Conservation (phyloP, 92 coral and sea anemone species). For the Heteractis magnifica region DNA sequence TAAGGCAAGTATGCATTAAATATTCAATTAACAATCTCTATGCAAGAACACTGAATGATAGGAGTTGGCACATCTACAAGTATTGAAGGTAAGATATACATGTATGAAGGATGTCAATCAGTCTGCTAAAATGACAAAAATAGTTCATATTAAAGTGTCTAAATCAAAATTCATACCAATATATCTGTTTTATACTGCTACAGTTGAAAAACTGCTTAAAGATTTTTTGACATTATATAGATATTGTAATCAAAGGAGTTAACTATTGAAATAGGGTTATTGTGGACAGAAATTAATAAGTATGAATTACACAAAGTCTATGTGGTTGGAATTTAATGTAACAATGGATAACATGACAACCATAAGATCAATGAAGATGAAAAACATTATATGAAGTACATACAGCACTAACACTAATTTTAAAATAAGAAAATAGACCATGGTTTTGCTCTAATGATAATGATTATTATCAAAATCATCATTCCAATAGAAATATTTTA, state of each 20-base stretch:
- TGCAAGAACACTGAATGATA: background rate
- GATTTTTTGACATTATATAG: background rate
- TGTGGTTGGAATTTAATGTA: background rate
- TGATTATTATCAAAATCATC: background rate
- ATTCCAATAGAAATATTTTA: background rate
- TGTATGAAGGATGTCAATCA: background rate
- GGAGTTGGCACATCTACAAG: background rate
- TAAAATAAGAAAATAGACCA: background rate
- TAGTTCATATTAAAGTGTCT: background rate
- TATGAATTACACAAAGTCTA: background rate
- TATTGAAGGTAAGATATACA: background rate
- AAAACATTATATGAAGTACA: background rate
- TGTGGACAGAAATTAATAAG: background rate
- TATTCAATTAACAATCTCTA: background rate
- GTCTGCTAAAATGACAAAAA: background rate
- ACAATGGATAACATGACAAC: background rate
- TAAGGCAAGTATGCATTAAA: background rate
- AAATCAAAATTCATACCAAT: background rate
- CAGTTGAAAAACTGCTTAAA: background rate
- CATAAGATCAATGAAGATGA: background rate
- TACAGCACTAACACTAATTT: background rate
- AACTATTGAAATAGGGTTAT: background rate
- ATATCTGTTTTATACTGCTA: slow-evolving; percentile 11
- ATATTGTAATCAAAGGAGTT: background rate
- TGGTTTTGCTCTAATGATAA: background rate